Evolutionary conservation across 1,140 invertebrate species (phyloP), one percentile per base, ranked within the genome.

Genomic region (Colletes gigas): DNA sequence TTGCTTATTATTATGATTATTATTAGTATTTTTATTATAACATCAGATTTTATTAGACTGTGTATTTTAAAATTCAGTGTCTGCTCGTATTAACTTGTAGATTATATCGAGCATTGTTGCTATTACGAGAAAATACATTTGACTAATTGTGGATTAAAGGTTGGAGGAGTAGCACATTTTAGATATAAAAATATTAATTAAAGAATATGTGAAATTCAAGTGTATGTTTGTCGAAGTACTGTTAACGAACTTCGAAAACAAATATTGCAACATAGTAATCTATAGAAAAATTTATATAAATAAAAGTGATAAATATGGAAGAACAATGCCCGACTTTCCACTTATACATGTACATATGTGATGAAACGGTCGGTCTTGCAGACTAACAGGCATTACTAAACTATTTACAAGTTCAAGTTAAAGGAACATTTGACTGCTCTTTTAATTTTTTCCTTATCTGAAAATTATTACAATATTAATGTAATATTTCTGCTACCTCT

Each of bases 371-470:
- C 41, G n/a, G n/a, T 30, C 71, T 72, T 78, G 69, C 71, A 59
- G 65, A 80, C 70, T 80, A 80, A 73, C 63, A 21, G 60, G 62
- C 63, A 80, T 80, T 15, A 66, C 74, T 73, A 52, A 41, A 66
- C 41, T 80, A 80, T 80, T 74, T 80, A 75, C 78, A 80, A 54
- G 62, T 75, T 74, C 55, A 62, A 80, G 65, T 54, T 80, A 80
- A 80, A 80, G 70, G 78, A 80, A 80, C 78, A 7, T 80, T 67
- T 80, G 44, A 67, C 71, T 80, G 78, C 54, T 59, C 54, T 74
- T 52, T 75, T 55, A 19, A 52, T 63, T 50, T 30, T 17, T 50
- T 59, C 57, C 52, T 14, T 69, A 19, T 77, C 60, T 65, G 59
- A 78, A 7, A 72, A 55, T 72, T 21, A 72, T 78, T 78, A 47